Percentiles rank a stretch among this genome's conserved stretches.
Conservation (phyloP, 53 echinoderm and acorn worm genomes). For the Actinopyga echinites region DNA sequence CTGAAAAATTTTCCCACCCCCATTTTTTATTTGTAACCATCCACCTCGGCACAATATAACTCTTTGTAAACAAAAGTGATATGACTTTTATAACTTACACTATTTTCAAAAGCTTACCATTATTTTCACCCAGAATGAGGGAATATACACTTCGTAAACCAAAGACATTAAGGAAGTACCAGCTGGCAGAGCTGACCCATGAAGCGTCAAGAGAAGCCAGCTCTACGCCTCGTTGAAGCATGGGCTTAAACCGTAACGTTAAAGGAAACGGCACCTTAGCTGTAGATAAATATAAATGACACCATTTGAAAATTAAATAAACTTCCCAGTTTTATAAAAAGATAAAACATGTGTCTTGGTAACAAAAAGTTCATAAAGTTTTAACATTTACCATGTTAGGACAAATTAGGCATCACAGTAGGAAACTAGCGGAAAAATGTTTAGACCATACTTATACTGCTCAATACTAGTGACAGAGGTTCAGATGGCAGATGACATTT, state of each 20-base stretch:
- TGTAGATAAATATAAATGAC: conserved; percentile 27
- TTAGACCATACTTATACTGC: no score
- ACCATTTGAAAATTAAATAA: neutral
- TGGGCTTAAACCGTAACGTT: conserved; percentile 94
- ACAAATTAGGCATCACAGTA: no score
- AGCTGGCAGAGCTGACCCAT: conserved; percentile 97
- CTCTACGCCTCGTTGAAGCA: conserved; percentile 95
- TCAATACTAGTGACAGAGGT: no score
- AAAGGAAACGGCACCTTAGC: conserved; percentile 98
- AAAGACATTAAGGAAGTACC: conserved; percentile 99
- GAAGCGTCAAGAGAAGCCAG: conserved; percentile 93
- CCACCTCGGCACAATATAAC: neutral
- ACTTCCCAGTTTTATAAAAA: neutral
- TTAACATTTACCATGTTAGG: no score
- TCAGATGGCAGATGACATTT: no score
- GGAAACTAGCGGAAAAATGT: no score
- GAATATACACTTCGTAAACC: conserved; percentile 95
- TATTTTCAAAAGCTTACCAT: conserved; percentile 65
- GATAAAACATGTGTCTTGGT: no score
- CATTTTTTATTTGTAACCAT: neutral
- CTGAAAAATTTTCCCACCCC: no score
- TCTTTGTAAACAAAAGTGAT: neutral
- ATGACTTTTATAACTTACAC: neutral
- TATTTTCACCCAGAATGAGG: conserved; percentile 93
- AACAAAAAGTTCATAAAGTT: no score